Evolutionary conservation across 2,797 vertebrate genomes (phyloP), one percentile per base, ranked within the genome.

Genomic region (Notoglanidium macrostoma): DNA sequence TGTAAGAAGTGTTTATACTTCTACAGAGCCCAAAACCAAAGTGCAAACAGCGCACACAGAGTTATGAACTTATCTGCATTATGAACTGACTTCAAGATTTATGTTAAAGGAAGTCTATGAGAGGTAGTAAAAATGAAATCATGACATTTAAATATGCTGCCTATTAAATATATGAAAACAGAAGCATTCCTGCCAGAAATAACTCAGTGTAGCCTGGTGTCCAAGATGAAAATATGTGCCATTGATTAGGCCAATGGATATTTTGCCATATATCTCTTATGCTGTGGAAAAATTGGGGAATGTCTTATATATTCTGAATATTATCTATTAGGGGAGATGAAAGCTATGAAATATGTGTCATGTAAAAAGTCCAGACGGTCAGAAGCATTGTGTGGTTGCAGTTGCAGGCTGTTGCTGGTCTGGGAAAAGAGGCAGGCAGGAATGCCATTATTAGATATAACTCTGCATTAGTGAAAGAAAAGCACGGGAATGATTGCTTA

Each of bases 31-130:
- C 35, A 54, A 89, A 89, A 61, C 61, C 55, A 63, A n/a, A 72
- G 90, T 90, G 76, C 90, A 91, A 93, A 93, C 90, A 92, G 90
- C 91, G 92, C 88, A 91, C 92, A 88, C 88, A 32, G 92, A 94
- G 93, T 94, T 93, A 94, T 95, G 93, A 94, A 93, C 92, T 93
- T 91, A 92, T 94, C 90, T 88, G 90, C 92, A 93, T 94, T 94
- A 95, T 91, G 90, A 90, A 88, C 90, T 90, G 85, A 85, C 88
- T 86, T 84, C 86, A 90, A 51, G 73, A 87, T 91, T 90, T 90
- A 88, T 89, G 84, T 82, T 90, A 90, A 91, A 92, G 92, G 91
- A 94, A 94, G 93, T 94, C 92, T 78, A 90, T 91, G 92, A 92
- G 89, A 92, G 92, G 93, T 92, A 91, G 91, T 94, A 94, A 94